Evolutionary conservation across 1,140 invertebrate species (phyloP), one percentile per base, ranked within the genome.

Genomic region (Hydropsyche tenuis): DNA sequence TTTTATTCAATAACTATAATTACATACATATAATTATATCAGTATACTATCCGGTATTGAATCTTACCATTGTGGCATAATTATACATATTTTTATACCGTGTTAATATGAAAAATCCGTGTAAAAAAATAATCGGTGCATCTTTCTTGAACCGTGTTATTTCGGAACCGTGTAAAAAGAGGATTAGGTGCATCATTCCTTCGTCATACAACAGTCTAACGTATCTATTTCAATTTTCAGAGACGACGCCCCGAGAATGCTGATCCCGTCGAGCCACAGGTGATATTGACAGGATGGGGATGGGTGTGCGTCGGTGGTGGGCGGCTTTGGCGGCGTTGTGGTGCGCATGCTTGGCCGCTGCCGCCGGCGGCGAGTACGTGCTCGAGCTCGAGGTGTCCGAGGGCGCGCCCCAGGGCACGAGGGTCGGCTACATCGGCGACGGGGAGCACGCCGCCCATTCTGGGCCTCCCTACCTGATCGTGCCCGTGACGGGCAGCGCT

Each of bases 321-420:
- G 16, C 51, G 45, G 30, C 23, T n/a, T 65, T 70, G 64, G 56
- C 69, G 25, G 69, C 72, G 43, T 53, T 73, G 56, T 37, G 30
- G 30, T 37, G 30, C 72, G 45, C 51, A 25, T 71, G 75, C 45
- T 30, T 16, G 48, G 56, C 66, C 20, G 18, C 37, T 9, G 25
- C 63, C 27, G 80, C 81, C 68, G 79, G 80, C 75, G 83, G 82
- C 73, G 92, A 94, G 83, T 88, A 89, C 80, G 90, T 93, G 65
- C 89, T 92, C 53, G 91, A 94, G 82, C 90, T 96, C 79, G 92
- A 95, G 80, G 90, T 96, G 42, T 92, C 91, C 53, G 95, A 97
- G 84, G 93, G 93, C 71, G 93, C 92, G 25, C 89, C 91, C 5
- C 87, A 93, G n/a, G 93, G 93, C 48, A 94, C 94, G 45, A 88